phyloP scores from a whole-genome alignment of 64 coral and sea anemone species.

The Montipora capricornis region DNA sequence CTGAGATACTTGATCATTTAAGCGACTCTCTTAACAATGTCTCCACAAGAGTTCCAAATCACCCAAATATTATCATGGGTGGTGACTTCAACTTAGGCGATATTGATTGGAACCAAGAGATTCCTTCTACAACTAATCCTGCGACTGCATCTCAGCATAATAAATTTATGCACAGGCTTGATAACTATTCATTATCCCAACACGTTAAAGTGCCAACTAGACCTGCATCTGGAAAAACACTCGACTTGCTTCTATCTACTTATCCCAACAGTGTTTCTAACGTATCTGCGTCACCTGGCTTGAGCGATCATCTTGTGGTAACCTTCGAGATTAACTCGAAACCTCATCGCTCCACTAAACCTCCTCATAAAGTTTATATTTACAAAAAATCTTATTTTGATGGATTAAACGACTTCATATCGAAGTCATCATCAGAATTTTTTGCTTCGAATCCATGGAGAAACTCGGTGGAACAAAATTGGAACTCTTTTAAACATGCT shows the following conservation, averaged over 20 bases:
- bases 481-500: no score
- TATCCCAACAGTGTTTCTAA: background rate
- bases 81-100: no score
- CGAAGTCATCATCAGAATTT: constrained; percentile 29
- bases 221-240: constrained; percentile 61
- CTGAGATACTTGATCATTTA: no score
- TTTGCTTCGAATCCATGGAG: background rate
- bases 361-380: background rate
- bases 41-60: no score
- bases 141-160: no score
- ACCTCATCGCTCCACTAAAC: background rate
- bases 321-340: background rate
- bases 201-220: background rate
- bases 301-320: background rate
- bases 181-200: constrained; percentile 37
- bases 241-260: background rate
- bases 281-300: no score
- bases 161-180: no score
- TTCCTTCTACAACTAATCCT: no score
- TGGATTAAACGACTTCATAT: background rate
- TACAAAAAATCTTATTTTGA: no score
- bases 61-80: no score
- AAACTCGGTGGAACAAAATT: background rate
- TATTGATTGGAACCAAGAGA: no score
- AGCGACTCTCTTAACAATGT: no score